These are phyloP conservation scores for Haliclystus octoradiatus DNA, from an alignment of 30 jellyfish, hydroid and myxozoan genomes.

Conservation along the genomic window DNA sequence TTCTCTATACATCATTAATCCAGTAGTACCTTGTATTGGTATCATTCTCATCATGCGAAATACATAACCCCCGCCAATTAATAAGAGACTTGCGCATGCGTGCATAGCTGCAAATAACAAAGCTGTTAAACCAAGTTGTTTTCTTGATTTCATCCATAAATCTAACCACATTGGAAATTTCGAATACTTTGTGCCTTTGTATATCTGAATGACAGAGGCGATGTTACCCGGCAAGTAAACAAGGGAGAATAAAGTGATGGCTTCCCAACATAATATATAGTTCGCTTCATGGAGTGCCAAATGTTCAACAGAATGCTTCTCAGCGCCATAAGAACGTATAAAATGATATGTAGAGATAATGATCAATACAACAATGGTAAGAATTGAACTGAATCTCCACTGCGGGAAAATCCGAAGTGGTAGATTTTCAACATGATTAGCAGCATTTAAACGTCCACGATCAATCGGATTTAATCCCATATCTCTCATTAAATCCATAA, in stretches of 20 bases:
- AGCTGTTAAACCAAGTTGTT: slow-evolving; percentile 64
- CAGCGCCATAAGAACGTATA: slow-evolving; percentile 28
- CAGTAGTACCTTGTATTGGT: background rate
- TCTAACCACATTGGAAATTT: slow-evolving; percentile 72
- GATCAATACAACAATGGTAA: slow-evolving; percentile 9
- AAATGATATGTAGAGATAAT: slow-evolving; percentile 11
- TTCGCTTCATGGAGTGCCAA: slow-evolving; percentile 36
- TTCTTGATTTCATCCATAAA: slow-evolving; percentile 74
- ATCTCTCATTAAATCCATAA: slow-evolving; percentile 44
- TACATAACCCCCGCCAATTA: slow-evolving; percentile 61
- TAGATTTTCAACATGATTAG: slow-evolving; percentile 41
- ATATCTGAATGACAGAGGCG: slow-evolving; percentile 62
- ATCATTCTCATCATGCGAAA: slow-evolving; percentile 19
- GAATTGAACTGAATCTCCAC: slow-evolving; percentile 45
- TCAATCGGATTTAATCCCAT: slow-evolving; percentile 70
- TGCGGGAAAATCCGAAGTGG: slow-evolving; percentile 56
- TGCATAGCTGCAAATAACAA: slow-evolving; percentile 66
- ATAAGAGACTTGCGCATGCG: slow-evolving; percentile 44
- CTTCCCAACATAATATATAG: slow-evolving; percentile 40
- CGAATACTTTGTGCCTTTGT: slow-evolving; percentile 56
- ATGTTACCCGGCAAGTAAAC: slow-evolving; percentile 61
- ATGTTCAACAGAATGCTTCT: slow-evolving; percentile 7
- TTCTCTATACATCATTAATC: slow-evolving; percentile 18
- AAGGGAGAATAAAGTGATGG: slow-evolving; percentile 39
- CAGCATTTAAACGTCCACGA: slow-evolving; percentile 69